These are phyloP conservation scores for Drosophila bifasciata DNA, from an alignment of 1,140 invertebrate species.

Conservation along the genomic window DNA sequence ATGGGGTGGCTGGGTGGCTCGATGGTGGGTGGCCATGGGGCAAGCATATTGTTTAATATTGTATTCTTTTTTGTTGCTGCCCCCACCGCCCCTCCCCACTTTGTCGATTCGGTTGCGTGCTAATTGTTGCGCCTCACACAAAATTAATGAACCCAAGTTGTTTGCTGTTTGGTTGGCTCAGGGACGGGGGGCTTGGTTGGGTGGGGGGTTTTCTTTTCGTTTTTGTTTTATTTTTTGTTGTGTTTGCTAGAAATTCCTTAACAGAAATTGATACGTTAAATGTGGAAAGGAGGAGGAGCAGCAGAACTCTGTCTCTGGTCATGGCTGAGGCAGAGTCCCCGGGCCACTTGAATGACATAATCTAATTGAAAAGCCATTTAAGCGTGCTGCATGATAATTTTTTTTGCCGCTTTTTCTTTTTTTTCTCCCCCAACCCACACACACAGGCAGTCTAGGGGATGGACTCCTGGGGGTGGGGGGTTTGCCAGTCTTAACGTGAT, in stretches of 20 bases:
- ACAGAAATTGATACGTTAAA: slow-evolving; percentile 76
- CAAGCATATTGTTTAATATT: slow-evolving; percentile 75
- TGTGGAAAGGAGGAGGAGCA: slow-evolving; percentile 2
- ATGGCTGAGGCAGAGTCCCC: too few relatives aligned
- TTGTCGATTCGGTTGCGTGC: slow-evolving; percentile 71
- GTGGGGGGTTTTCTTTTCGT: slow-evolving; percentile 37
- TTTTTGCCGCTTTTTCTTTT: slow-evolving; percentile 34
- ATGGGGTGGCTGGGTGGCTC: slow-evolving; percentile 2
- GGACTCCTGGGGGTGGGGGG: neutral
- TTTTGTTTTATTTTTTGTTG: slow-evolving; percentile 28
- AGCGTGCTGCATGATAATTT: slow-evolving; percentile 81
- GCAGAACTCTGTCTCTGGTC: slow-evolving; percentile 23
- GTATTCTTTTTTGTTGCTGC: slow-evolving; percentile 33
- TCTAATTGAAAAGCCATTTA: slow-evolving; percentile 82
- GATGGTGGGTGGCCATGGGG: neutral
- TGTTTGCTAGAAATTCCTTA: slow-evolving; percentile 59
- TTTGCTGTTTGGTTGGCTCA: slow-evolving; percentile 53
- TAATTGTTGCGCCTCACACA: slow-evolving; percentile 80
- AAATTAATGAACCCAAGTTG: slow-evolving; percentile 82
- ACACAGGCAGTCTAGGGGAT: too few relatives aligned
- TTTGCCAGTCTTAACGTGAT: slow-evolving; percentile 69
- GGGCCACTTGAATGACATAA: slow-evolving; percentile 76
- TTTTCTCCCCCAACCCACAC: neutral
- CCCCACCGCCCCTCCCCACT: slow-evolving; percentile 3
- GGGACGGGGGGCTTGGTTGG: too few relatives aligned